phyloP scores from a whole-genome alignment of 1,140 invertebrate genomes.

The Muscidifurax raptorellus region DNA sequence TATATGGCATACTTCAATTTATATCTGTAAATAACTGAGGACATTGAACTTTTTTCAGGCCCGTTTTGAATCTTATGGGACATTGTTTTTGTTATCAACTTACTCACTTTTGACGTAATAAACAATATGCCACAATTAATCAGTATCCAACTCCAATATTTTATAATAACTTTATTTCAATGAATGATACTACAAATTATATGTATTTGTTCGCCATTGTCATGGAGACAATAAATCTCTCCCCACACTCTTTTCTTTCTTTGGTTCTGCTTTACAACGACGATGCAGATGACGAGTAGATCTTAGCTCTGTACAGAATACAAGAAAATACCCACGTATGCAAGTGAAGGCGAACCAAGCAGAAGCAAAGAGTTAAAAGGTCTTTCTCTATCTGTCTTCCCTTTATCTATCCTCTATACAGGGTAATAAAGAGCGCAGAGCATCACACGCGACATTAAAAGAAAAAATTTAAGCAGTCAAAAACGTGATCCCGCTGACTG shows the following conservation, averaged over 20 bases:
- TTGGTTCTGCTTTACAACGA: background rate
- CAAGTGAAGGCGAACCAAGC: background rate
- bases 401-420: background rate
- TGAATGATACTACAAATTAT: constrained; percentile 47
- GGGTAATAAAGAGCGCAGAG: background rate
- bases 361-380: constrained; percentile 24
- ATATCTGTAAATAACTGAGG: no score
- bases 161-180: constrained; percentile 38
- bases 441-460: constrained; percentile 14
- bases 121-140: constrained; percentile 47
- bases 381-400: background rate
- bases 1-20: background rate
- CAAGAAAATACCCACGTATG: constrained; percentile 36
- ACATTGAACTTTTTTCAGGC: no score
- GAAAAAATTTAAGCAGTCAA: constrained; percentile 11
- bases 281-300: background rate
- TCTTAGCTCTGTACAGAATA: constrained; percentile 10
- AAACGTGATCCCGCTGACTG: no score
- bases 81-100: no score
- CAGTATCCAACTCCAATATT: constrained; percentile 8
- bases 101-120: background rate
- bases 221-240: constrained; percentile 43
- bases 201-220: constrained; percentile 48
- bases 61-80: no score
- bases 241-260: background rate